Evolutionary conservation across 1,140 invertebrate species (phyloP).

Genomic region (Heterodera carotae): DNA sequence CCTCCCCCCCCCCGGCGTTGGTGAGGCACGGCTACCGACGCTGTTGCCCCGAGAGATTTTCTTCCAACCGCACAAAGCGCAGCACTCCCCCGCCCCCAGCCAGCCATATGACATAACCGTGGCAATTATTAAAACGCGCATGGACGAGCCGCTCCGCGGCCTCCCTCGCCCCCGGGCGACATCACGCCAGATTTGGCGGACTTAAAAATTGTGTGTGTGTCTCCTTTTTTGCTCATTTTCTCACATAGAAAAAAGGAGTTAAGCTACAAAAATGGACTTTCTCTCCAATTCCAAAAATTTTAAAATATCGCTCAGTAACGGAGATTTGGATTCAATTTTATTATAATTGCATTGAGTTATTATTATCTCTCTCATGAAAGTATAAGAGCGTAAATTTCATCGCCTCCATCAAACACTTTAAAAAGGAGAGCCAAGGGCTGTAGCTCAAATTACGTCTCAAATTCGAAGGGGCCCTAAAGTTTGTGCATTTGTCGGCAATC

Average conservation of each 20-base stretch:
- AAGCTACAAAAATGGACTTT: not conserved
- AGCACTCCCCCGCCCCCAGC: not conserved
- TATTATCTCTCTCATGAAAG: not conserved
- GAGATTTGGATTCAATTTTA: not conserved
- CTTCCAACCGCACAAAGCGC: not conserved
- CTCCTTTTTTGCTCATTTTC: not conserved
- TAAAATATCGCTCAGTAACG: not conserved
- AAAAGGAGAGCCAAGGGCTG: not conserved
- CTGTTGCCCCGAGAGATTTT: conserved; percentile 17
- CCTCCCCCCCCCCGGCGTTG: too few relatives aligned
- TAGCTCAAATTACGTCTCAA: not conserved
- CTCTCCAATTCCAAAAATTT: not conserved
- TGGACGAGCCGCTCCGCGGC: not conserved
- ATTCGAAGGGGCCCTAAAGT: not conserved
- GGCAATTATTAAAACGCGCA: conserved; percentile 16
- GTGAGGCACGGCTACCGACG: not conserved
- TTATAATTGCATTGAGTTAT: not conserved
- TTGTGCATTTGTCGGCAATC: not conserved
- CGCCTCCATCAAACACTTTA: not conserved
- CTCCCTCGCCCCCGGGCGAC: not conserved
- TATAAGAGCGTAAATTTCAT: not conserved
- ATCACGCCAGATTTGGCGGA: not conserved
- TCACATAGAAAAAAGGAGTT: not conserved
- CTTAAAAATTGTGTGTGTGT: not conserved
- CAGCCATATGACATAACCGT: not conserved